A percentile compares a stretch with the other conserved stretches of the same genome.
phyloP scores from a whole-genome alignment of 2,113 vertebrate species.

The Lynx canadensis region DNA sequence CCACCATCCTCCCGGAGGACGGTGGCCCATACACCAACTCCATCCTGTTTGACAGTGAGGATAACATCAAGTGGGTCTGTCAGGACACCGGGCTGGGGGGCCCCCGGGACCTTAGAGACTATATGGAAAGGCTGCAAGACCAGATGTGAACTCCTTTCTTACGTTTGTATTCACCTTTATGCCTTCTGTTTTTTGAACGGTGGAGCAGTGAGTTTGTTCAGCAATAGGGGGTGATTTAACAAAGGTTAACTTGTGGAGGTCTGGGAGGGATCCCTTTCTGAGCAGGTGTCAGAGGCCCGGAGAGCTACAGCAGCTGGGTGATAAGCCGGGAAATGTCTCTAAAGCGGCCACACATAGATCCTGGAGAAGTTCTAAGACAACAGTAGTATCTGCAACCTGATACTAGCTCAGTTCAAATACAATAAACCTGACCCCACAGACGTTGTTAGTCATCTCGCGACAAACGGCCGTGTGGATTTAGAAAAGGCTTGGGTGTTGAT shows the following conservation, averaged over 20 bases:
- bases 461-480: slow-evolving; percentile 60
- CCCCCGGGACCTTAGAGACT: slow-evolving; percentile 94
- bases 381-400: slow-evolving; percentile 70
- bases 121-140: slow-evolving; percentile 99
- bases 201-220: slow-evolving; percentile 85
- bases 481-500: slow-evolving; percentile 74
- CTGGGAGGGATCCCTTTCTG: slow-evolving; percentile 59
- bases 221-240: slow-evolving; percentile 81
- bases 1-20: slow-evolving; percentile 95
- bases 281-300: slow-evolving; percentile 72
- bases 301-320: slow-evolving; percentile 67
- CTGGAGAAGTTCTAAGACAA: slow-evolving; percentile 58
- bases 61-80: slow-evolving; percentile 98
- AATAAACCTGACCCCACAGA: slow-evolving; percentile 76
- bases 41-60: slow-evolving; percentile 93
- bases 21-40: slow-evolving; percentile 95
- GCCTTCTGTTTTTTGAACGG: slow-evolving; percentile 88
- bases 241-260: slow-evolving; percentile 69
- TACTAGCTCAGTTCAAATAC: slow-evolving; percentile 67
- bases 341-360: slow-evolving; percentile 72
- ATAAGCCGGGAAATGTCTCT: slow-evolving; percentile 71
- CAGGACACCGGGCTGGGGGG: slow-evolving; percentile 96
- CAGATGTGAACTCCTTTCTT: slow-evolving; percentile 92
- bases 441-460: slow-evolving; percentile 67
- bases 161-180: slow-evolving; percentile 91